A percentile compares a stretch with the other conserved stretches of the same genome.
Evolutionary conservation across 2,113 vertebrate genomes (phyloP).

Genomic region (Callocephalon fimbriatum): DNA sequence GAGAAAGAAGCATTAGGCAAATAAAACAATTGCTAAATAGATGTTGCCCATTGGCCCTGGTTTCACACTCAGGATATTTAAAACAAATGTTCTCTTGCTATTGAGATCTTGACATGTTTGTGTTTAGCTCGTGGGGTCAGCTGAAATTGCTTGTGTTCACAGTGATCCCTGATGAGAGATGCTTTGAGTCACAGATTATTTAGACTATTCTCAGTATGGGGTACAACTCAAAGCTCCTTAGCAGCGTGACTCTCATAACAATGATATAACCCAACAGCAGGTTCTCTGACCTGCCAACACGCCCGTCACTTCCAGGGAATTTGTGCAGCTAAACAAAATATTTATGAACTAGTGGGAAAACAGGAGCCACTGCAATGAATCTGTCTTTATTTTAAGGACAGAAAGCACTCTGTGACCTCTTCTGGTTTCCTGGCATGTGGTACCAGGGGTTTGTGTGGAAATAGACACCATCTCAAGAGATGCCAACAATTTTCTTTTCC

Average conservation of each 20-base stretch:
- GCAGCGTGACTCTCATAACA: conserved; percentile 68
- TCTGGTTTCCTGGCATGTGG: neutral
- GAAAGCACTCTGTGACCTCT: neutral
- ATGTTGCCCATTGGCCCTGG: conserved; percentile 24
- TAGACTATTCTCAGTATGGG: conserved; percentile 69
- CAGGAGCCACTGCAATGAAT: neutral
- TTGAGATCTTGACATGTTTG: conserved; percentile 61
- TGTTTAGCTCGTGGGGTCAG: conserved; percentile 42
- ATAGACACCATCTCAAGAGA: neutral
- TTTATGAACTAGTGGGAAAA: conserved; percentile 40
- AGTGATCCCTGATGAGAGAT: conserved; percentile 60
- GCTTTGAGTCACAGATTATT: conserved; percentile 69
- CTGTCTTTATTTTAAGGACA: neutral
- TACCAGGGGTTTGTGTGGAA: neutral
- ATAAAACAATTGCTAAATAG: neutral
- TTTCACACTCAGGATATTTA: conserved; percentile 43
- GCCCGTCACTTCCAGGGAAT: neutral
- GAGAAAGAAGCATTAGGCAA: conserved; percentile 50
- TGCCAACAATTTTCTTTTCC: neutral
- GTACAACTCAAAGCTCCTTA: conserved; percentile 58
- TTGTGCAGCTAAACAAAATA: conserved; percentile 57
- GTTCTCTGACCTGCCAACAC: conserved; percentile 47
- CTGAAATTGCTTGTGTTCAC: conserved; percentile 44
- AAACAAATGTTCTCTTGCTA: conserved; percentile 65
- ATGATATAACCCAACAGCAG: conserved; percentile 69